These are phyloP conservation scores for Anas bahamensis DNA, from an alignment of 2,797 vertebrate species.

Conservation along the genomic window DNA sequence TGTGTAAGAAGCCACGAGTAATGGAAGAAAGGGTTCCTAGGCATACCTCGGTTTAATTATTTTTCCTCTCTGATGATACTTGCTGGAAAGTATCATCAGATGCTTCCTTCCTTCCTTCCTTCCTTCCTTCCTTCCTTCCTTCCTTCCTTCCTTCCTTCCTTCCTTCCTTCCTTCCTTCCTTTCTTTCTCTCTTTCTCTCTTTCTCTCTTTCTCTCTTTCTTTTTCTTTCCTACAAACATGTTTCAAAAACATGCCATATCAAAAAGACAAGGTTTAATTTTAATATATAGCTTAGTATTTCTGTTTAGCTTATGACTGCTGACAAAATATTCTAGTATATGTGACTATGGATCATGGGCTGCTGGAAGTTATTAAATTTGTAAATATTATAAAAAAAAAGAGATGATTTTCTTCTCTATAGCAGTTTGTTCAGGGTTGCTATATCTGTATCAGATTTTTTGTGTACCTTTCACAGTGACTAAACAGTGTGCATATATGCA, in stretches of 20 bases:
- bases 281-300: neutral
- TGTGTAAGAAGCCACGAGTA: neutral
- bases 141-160: neutral
- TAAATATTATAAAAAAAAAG: constrained; percentile 32
- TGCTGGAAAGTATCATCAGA: neutral
- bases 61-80: neutral
- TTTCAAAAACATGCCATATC: constrained; percentile 31
- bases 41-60: neutral
- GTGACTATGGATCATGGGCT: neutral
- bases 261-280: constrained; percentile 40
- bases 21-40: neutral
- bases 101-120: neutral
- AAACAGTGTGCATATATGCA: neutral
- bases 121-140: no score
- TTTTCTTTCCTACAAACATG: neutral
- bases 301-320: constrained; percentile 13
- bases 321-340: constrained; percentile 39
- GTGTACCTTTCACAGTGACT: constrained; percentile 8
- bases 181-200: no score
- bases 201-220: no score
- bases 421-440: neutral
- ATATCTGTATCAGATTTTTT: constrained; percentile 11
- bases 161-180: neutral
- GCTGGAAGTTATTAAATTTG: constrained; percentile 21
- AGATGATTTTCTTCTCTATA: neutral